Evolutionary conservation across 2,797 vertebrate genomes (phyloP).

Genomic region (Clarias laeviceps): DNA sequence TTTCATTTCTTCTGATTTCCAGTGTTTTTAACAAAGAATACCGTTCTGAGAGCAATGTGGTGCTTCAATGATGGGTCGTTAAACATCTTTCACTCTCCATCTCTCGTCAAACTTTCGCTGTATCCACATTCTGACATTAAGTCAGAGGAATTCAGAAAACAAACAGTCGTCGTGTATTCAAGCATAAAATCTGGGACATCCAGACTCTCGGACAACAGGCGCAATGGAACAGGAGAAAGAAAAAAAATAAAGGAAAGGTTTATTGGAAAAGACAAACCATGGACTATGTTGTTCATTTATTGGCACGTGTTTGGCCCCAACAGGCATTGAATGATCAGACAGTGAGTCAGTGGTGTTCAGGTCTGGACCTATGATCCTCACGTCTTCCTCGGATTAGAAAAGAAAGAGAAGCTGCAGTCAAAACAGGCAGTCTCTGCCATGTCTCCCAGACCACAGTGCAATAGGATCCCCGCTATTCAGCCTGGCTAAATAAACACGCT

Average conservation of each 20-base stretch:
- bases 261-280: neutral
- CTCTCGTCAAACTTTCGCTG: neutral
- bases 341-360: constrained; percentile 48
- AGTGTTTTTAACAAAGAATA: neutral
- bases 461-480: constrained; percentile 41
- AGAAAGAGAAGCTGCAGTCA: constrained; percentile 47
- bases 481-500: constrained; percentile 51
- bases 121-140: neutral
- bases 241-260: neutral
- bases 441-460: constrained; percentile 46
- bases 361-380: constrained; percentile 37
- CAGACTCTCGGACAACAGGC: constrained; percentile 1
- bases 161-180: neutral
- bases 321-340: constrained; percentile 52
- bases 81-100: neutral
- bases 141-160: constrained; percentile 43
- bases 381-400: constrained; percentile 45
- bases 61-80: neutral
- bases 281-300: constrained; percentile 29
- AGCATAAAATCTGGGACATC: neutral
- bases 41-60: neutral
- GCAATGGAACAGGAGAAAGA: neutral
- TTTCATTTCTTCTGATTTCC: neutral
- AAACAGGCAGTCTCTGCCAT: constrained; percentile 38
- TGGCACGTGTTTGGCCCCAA: constrained; percentile 21